Conservation (phyloP, 2,888 invertebrate genomes). For the Drosophila stalkeri region DNA sequence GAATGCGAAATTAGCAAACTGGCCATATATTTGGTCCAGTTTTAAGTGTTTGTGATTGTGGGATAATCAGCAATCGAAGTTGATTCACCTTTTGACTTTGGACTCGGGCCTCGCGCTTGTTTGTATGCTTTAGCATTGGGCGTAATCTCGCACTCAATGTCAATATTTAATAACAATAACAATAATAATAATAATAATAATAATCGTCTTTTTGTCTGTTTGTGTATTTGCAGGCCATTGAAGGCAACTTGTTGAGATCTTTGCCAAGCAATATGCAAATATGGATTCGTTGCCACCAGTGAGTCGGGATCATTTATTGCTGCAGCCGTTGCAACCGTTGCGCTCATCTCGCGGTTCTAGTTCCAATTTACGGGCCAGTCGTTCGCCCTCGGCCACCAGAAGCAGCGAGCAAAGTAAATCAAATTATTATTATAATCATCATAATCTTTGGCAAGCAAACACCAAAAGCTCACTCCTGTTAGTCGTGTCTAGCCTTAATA, state of each 20-base stretch:
- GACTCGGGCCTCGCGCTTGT: slow-evolving; percentile 30
- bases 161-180: slow-evolving; percentile 28
- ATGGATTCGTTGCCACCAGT: slow-evolving; percentile 65
- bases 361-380: slow-evolving; percentile 80
- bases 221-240: slow-evolving; percentile 59
- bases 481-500: slow-evolving; percentile 19
- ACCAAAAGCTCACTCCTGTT: slow-evolving; percentile 16
- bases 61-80: slow-evolving; percentile 64
- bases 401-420: slow-evolving; percentile 83
- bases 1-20: slow-evolving; percentile 17
- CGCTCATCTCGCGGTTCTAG: slow-evolving; percentile 71
- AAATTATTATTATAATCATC: slow-evolving; percentile 12
- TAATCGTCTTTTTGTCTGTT: slow-evolving; percentile 9
- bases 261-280: slow-evolving; percentile 65
- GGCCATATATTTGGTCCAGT: slow-evolving; percentile 51
- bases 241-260: slow-evolving; percentile 40
- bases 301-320: slow-evolving; percentile 64
- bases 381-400: slow-evolving; percentile 83
- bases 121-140: slow-evolving; percentile 19
- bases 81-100: slow-evolving; percentile 80
- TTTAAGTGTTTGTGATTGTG: slow-evolving; percentile 36
- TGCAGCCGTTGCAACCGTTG: slow-evolving; percentile 60
- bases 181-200: background rate
- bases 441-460: slow-evolving; percentile 18
- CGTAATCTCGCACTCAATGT: slow-evolving; percentile 43